Evolutionary conservation across 2,113 vertebrate species (phyloP).

Genomic region (Elachura formosa): DNA sequence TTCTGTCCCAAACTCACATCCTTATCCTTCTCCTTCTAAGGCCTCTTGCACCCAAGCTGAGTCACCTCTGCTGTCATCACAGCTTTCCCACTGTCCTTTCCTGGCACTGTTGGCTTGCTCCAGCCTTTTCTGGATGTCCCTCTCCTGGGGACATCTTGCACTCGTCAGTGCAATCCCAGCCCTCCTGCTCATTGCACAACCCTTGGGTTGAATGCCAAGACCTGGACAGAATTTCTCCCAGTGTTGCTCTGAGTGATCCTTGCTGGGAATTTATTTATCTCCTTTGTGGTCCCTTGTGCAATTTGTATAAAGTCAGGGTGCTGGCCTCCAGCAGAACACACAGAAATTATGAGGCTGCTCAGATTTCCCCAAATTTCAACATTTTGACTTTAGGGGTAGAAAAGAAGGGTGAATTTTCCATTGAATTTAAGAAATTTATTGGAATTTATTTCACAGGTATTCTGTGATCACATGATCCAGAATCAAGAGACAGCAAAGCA

Average conservation of each 20-base stretch:
- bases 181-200: background rate
- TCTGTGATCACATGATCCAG: background rate
- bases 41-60: background rate
- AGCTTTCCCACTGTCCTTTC: background rate
- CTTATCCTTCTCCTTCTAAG: background rate
- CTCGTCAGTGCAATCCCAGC: background rate
- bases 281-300: background rate
- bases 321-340: background rate
- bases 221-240: background rate
- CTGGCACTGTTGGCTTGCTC: background rate
- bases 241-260: background rate
- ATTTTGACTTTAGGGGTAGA: background rate
- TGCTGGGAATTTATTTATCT: background rate
- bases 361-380: background rate
- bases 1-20: background rate
- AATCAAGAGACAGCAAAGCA: background rate
- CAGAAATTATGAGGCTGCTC: background rate
- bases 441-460: background rate
- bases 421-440: background rate
- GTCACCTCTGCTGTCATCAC: background rate
- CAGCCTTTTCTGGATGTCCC: background rate
- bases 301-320: background rate
- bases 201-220: rapidly evolving
- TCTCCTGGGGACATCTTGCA: background rate
- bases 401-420: background rate